phyloP scores from a whole-genome alignment of 2,113 vertebrate genomes.

The Xenopus borealis region DNA sequence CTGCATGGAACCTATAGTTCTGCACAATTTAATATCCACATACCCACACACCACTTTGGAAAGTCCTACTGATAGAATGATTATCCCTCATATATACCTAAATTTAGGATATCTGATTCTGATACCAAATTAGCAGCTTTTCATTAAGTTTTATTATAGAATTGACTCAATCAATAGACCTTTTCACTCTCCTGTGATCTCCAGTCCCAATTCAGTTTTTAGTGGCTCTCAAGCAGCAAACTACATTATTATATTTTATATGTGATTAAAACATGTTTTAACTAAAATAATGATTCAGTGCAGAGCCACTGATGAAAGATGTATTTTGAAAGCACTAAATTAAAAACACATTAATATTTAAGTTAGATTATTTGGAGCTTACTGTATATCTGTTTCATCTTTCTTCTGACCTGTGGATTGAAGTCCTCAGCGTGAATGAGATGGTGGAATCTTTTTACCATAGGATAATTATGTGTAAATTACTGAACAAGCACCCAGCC shows the following conservation, averaged over 20 bases:
- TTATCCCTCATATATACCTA: neutral
- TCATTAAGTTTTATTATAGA: neutral
- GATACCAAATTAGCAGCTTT: neutral
- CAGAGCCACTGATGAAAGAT: slow-evolving; percentile 72
- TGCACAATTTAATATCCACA: too few relatives aligned
- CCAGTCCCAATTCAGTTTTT: slow-evolving; percentile 47
- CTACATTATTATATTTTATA: slow-evolving; percentile 65
- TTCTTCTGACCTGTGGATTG: slow-evolving; percentile 78
- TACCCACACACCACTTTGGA: too few relatives aligned
- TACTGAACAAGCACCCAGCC: slow-evolving; percentile 78
- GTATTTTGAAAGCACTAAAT: slow-evolving; percentile 77
- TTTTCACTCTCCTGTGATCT: slow-evolving; percentile 38
- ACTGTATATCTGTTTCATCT: slow-evolving; percentile 81
- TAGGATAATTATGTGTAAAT: slow-evolving; percentile 85
- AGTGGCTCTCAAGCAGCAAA: slow-evolving; percentile 55
- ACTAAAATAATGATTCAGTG: slow-evolving; percentile 69
- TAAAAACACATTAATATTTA: slow-evolving; percentile 81
- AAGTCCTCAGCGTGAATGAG: slow-evolving; percentile 79
- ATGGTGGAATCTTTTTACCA: slow-evolving; percentile 76
- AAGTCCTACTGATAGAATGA: too few relatives aligned
- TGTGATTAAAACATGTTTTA: slow-evolving; percentile 61
- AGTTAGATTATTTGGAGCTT: slow-evolving; percentile 73
- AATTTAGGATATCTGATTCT: slow-evolving; percentile 7
- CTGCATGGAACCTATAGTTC: too few relatives aligned
- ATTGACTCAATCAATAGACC: slow-evolving; percentile 10